A percentile compares a stretch with the other conserved stretches of the same genome.
These are phyloP conservation scores for Onthophagus taurus DNA, from an alignment of 1,140 invertebrate species.

Conservation along the genomic window DNA sequence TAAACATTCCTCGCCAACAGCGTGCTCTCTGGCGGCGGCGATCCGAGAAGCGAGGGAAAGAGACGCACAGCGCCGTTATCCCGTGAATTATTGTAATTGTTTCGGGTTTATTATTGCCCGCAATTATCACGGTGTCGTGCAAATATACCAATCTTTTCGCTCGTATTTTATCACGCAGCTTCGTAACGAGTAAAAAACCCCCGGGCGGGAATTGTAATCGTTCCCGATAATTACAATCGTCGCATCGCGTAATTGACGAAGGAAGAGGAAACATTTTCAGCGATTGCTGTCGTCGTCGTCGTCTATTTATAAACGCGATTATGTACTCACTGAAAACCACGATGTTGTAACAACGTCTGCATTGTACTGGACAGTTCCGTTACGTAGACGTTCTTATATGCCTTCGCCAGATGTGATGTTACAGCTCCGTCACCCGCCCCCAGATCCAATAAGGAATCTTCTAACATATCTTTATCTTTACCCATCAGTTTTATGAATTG, in stretches of 20 bases:
- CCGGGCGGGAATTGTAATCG: too few species aligned
- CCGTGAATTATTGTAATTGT: conserved; percentile 10
- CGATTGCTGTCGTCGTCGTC: too few species aligned
- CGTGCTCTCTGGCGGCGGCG: too few species aligned
- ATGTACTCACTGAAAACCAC: conserved; percentile 69
- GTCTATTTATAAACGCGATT: too few species aligned
- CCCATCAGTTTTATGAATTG: conserved; percentile 58
- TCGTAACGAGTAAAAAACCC: too few species aligned
- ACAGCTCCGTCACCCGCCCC: conserved; percentile 89
- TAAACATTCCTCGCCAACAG: too few species aligned
- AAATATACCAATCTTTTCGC: too few species aligned
- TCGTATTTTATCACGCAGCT: too few species aligned
- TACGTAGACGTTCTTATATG: conserved; percentile 64
- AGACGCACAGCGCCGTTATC: conserved; percentile 1
- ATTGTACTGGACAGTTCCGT: conserved; percentile 83
- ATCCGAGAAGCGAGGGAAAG: too few species aligned
- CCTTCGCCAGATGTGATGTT: conserved; percentile 61
- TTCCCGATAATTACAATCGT: too few species aligned
- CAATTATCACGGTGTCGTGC: neutral
- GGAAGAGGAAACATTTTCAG: too few species aligned
- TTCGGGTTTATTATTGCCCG: neutral
- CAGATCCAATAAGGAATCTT: conserved; percentile 64
- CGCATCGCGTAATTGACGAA: too few species aligned
- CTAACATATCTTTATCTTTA: conserved; percentile 31
- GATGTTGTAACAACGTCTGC: conserved; percentile 58